phyloP scores from a whole-genome alignment of 2,888 invertebrate species.

The Isoperla grammatica region DNA sequence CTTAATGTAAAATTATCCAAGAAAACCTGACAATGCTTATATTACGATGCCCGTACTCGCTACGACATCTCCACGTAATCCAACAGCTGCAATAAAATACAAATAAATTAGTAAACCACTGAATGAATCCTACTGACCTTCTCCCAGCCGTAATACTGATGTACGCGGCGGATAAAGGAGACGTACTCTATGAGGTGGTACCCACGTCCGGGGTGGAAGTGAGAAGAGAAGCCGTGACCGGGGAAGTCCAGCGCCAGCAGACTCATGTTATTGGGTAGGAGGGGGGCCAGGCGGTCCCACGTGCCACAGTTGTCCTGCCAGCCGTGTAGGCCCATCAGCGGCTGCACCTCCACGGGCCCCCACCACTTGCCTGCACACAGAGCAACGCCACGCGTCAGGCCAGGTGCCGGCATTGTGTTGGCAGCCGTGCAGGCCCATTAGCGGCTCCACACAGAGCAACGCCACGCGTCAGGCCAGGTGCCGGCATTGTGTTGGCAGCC shows the following conservation, averaged over 20 bases:
- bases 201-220: constrained; percentile 33
- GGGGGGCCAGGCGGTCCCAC: constrained; percentile 36
- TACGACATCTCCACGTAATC: too few relatives aligned
- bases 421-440: constrained; percentile 39
- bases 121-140: constrained; percentile 23
- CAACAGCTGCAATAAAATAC: too few relatives aligned
- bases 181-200: constrained; percentile 34
- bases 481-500: constrained; percentile 40
- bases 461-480: too few relatives aligned
- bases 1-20: too few relatives aligned
- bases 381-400: too few relatives aligned
- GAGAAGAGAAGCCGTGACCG: constrained; percentile 39
- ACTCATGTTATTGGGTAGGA: constrained; percentile 32
- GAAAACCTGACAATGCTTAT: too few relatives aligned
- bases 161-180: constrained; percentile 31
- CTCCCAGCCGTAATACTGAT: constrained; percentile 35
- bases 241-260: constrained; percentile 38
- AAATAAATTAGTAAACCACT: too few relatives aligned
- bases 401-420: constrained; percentile 39
- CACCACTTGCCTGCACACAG: constrained; percentile 35
- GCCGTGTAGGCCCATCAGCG: constrained; percentile 38
- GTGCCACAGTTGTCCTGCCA: constrained; percentile 40
- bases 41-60: too few relatives aligned
- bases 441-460: too few relatives aligned
- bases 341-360: constrained; percentile 32